Conservation (phyloP, 2,797 vertebrate genomes). For the Tragopan temminckii region DNA sequence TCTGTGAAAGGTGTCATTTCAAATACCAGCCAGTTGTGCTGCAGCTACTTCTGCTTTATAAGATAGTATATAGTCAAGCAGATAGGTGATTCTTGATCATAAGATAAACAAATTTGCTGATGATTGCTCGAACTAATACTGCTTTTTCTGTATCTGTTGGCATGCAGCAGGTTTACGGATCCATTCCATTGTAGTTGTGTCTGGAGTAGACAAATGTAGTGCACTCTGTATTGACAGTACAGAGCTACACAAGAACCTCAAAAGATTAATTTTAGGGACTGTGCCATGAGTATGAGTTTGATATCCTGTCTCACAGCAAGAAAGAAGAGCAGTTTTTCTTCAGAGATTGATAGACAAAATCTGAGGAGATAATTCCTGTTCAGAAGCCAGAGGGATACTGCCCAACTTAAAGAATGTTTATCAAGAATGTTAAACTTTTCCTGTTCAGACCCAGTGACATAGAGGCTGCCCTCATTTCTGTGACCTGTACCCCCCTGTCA, state of each 20-base stretch:
- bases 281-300: background rate
- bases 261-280: background rate
- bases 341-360: background rate
- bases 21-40: background rate
- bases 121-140: background rate
- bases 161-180: background rate
- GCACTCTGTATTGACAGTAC: background rate
- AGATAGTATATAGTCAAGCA: background rate
- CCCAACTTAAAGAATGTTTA: background rate
- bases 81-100: background rate
- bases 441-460: background rate
- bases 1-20: background rate
- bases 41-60: background rate
- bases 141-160: background rate
- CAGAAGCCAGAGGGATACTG: background rate
- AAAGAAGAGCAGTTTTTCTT: background rate
- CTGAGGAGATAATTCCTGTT: background rate
- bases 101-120: background rate
- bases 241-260: background rate
- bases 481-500: background rate
- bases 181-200: background rate
- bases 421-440: background rate
- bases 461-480: background rate
- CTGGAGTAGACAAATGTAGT: background rate
- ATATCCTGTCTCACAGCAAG: background rate